phyloP scores from a whole-genome alignment of 2,888 invertebrate genomes.

The Drosophila paucipuncta region DNA sequence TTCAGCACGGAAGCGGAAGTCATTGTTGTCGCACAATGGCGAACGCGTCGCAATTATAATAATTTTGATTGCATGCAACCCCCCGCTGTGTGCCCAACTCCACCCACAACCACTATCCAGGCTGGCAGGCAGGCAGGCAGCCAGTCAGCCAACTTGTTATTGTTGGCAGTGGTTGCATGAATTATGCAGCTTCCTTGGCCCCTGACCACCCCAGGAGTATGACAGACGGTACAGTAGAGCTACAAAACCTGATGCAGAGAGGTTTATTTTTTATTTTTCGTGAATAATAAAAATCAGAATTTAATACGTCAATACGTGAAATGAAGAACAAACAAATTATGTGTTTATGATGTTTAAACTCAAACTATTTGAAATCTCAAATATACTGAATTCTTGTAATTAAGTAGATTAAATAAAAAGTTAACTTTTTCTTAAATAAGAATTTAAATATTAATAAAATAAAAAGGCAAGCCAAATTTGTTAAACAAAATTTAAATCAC shows the following conservation, averaged over 20 bases:
- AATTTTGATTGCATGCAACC: slow-evolving; percentile 79
- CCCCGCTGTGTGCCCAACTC: slow-evolving; percentile 1
- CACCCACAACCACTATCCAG: background rate
- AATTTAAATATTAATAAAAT: too few species aligned
- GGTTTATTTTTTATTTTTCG: background rate
- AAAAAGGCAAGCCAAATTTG: background rate
- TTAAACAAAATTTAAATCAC: background rate
- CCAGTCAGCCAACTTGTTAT: slow-evolving; percentile 52
- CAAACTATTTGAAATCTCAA: background rate
- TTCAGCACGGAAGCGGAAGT: slow-evolving; percentile 83
- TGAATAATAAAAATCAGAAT: slow-evolving; percentile 3
- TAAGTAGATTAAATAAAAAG: background rate
- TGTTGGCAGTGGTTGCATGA: slow-evolving; percentile 64
- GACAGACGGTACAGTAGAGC: background rate
- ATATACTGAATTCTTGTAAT: background rate
- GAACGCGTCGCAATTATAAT: slow-evolving; percentile 83
- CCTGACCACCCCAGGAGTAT: background rate
- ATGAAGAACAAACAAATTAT: background rate
- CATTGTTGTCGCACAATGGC: slow-evolving; percentile 82
- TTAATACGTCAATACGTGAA: background rate
- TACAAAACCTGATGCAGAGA: background rate
- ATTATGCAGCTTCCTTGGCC: slow-evolving; percentile 58
- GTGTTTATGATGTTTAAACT: background rate
- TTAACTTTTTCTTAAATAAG: too few species aligned
- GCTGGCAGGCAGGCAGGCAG: slow-evolving; percentile 10